Conservation (phyloP, 1,140 invertebrate genomes). For the Linepithema humile region DNA sequence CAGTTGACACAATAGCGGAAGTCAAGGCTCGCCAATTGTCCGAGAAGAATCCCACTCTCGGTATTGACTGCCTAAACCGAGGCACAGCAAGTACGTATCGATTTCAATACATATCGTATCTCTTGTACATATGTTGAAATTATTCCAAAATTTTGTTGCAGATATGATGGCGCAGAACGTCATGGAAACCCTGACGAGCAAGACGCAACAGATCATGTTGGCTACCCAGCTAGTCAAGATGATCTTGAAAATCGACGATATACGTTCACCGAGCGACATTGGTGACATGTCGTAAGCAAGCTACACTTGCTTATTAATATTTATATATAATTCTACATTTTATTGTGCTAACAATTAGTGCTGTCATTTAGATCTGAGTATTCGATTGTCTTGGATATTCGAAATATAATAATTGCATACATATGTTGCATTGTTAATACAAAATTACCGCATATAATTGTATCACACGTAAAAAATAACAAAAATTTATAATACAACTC, state of each 20-base stretch:
- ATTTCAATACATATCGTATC: background rate
- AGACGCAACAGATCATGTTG: slow-evolving; percentile 98
- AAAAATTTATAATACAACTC: too few species aligned
- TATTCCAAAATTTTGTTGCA: slow-evolving; percentile 81
- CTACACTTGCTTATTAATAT: background rate
- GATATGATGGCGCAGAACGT: slow-evolving; percentile 99
- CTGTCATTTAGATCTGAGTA: too few species aligned
- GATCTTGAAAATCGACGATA: slow-evolving; percentile 99
- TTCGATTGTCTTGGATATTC: too few species aligned
- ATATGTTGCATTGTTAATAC: too few species aligned
- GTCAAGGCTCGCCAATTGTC: slow-evolving; percentile 95
- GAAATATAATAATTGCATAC: too few species aligned
- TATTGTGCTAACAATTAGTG: too few species aligned
- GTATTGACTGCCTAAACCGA: slow-evolving; percentile 97
- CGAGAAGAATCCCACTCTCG: slow-evolving; percentile 94
- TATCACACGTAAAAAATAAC: too few species aligned
- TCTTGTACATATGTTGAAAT: background rate
- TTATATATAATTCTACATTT: slow-evolving; percentile 14
- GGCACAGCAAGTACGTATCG: slow-evolving; percentile 89
- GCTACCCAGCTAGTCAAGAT: slow-evolving; percentile 99
- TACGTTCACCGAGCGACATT: slow-evolving; percentile 90
- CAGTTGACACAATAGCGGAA: slow-evolving; percentile 96
- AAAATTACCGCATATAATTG: too few species aligned
- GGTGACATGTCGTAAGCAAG: slow-evolving; percentile 56
- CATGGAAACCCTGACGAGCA: slow-evolving; percentile 98